Conservation (phyloP, 2,888 invertebrate species). For the Monoplex corrugatus region DNA sequence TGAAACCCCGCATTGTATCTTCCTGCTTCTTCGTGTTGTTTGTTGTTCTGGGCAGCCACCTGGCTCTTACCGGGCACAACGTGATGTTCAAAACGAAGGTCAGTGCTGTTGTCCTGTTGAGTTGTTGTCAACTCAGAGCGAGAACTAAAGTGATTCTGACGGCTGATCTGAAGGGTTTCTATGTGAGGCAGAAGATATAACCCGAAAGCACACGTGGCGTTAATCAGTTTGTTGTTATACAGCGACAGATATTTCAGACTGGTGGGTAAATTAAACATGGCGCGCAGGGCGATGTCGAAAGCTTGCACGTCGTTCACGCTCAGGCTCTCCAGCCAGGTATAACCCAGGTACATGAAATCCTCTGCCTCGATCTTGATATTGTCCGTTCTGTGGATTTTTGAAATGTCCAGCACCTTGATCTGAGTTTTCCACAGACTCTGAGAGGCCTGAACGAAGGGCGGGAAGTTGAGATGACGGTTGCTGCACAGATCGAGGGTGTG, state of each 20-base stretch:
- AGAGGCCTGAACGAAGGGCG: slow-evolving; percentile 20
- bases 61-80: no score
- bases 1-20: neutral
- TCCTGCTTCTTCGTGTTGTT: neutral
- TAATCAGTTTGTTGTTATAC: slow-evolving; percentile 8
- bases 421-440: slow-evolving; percentile 9
- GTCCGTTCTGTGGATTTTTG: neutral
- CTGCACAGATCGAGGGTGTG: slow-evolving; percentile 13
- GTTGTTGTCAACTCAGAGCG: no score
- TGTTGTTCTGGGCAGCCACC: no score
- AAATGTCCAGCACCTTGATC: slow-evolving; percentile 24
- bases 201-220: neutral
- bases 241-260: slow-evolving; percentile 38
- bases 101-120: no score
- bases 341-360: slow-evolving; percentile 31
- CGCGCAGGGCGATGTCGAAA: neutral
- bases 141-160: slow-evolving; percentile 6
- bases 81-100: no score
- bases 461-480: slow-evolving; percentile 22
- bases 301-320: neutral
- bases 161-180: slow-evolving; percentile 17
- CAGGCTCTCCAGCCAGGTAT: slow-evolving; percentile 13
- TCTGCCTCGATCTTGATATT: slow-evolving; percentile 4
- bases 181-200: slow-evolving; percentile 29
- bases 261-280: slow-evolving; percentile 29